These are phyloP conservation scores for Lordiphosa fenestrarum DNA, from an alignment of 2,888 invertebrate genomes.

Conservation along the genomic window DNA sequence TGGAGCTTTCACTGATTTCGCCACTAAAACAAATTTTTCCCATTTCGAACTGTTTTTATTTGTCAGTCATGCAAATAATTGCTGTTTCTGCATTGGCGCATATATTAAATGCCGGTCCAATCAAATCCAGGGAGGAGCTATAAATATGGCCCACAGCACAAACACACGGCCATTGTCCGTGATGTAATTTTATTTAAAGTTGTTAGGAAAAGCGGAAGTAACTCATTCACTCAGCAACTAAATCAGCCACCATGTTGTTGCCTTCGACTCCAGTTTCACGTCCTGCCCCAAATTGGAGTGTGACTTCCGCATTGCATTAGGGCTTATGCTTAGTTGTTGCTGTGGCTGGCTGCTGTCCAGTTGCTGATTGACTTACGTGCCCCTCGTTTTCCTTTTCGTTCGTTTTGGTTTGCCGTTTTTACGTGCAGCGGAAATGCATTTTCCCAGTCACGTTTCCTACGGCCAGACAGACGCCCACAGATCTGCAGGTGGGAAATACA, in stretches of 20 bases:
- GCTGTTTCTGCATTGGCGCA: conserved; percentile 30
- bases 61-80: conserved; percentile 21
- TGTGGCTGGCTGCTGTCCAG: conserved; percentile 39
- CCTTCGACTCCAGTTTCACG: neutral
- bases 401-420: conserved; percentile 49
- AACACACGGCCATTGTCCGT: conserved; percentile 3
- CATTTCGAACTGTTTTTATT: conserved; percentile 20
- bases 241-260: conserved; percentile 47
- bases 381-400: conserved; percentile 59
- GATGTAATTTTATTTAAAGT: conserved; percentile 67
- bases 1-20: neutral
- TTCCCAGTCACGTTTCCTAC: conserved; percentile 62
- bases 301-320: conserved; percentile 73
- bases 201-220: conserved; percentile 68
- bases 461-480: conserved; percentile 24
- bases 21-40: conserved; percentile 3
- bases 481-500: conserved; percentile 43
- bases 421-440: conserved; percentile 74
- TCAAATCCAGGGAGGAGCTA: neutral
- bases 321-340: conserved; percentile 37
- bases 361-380: conserved; percentile 72
- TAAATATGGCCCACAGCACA: neutral
- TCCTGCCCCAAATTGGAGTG: conserved; percentile 57
- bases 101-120: conserved; percentile 16
- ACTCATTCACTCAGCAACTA: conserved; percentile 72